Base-by-base conservation (phyloP, 2,797 vertebrate genomes). In the Numenius phaeopus region DNA sequence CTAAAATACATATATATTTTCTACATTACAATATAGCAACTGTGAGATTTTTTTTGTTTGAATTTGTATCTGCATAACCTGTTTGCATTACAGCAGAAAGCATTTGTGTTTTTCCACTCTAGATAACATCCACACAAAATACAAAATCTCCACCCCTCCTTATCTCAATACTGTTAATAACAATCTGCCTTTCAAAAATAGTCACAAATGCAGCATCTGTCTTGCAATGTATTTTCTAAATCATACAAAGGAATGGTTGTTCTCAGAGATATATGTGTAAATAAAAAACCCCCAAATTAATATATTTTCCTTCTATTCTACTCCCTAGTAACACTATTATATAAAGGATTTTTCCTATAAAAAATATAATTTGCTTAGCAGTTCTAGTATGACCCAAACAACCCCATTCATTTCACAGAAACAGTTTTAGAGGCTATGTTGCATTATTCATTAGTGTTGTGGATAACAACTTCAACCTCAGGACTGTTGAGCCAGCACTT, bases 361-460 rank as follows among this genome's bases (percentile, higher is more conserved):
- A 96, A 96, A 95, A 83, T 88, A 89, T 80, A 96, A 97, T 97
- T 96, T 94, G 75, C 89, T 94, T 87, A 92, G 89, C 77, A 92
- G 83, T 95, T 97, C 81, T 89, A 17, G 46, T 91, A 81, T 96
- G 96, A 96, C 97, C 95, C 95, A 97, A 98, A 97, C 91, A 97
- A 95, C 95, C 90, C 49, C 90, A 95, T 97, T 97, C 77, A 92
- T 98, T 97, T 97, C 88, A 84, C 81, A 91, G 96, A 95, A 97
- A 94, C 89, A 81, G 82, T 96, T 97, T 87, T 46, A 97, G 65
- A 96, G 83, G 92, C 89, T 94, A 91, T 81, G 72, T 90, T 89
- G 84, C 83, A 95, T 97, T 96, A 96, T 94, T 96, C 94, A 96
- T 97, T 96, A 87, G 87, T 96, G 78, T 96, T 95, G 94, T 95